Evolutionary conservation across 2,888 invertebrate species (phyloP), one percentile per base, ranked within the genome.

Genomic region (Sesia bembeciformis): DNA sequence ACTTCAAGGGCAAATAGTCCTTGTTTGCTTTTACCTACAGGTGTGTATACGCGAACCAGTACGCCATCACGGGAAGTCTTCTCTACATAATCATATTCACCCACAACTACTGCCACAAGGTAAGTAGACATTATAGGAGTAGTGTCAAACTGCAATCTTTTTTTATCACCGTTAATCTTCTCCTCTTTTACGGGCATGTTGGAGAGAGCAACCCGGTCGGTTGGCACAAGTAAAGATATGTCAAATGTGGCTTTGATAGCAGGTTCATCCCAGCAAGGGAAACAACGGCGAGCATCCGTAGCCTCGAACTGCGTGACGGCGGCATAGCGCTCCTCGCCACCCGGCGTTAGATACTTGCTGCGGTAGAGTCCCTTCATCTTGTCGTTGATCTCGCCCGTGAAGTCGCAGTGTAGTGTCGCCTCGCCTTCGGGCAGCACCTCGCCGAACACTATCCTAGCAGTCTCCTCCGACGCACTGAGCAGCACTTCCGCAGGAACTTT

Each of bases 241-340:
- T 97, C 95, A 84, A 98, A 99, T 2, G 96, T 97, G 1, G 98
- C 96, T 84, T 99, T 99, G 59, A 96, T 93, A 6, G 97, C 96
- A 5, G 98, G 99, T 81, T 99, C 99, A 81, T 99, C 98, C 97
- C 97, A 99, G 81, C 98, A 98, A 3, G 98, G 98, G 74, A 99
- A 98, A 74, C 97, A 97, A 64, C 96, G 91, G 55, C 98, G 92
- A 4, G 98, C 98, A 88, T 96, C 95, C 3, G 95, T 96, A 0
- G 96, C 91, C 78, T 96, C 96, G 77, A 98, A 98, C 84, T 98
- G 98, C 54, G 98, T 98, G 57, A 97, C 96, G 42, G 96, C 97
- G 40, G 95, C 95, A 74, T 93, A 95, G 54, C 94, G 91, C 72
- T 95, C 95, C 62, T 94, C 94, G 5, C 96, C 97, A 53, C 90